These are phyloP conservation scores for Arctocebus calabarensis DNA, from an alignment of 2,797 vertebrate species.

Conservation along the genomic window DNA sequence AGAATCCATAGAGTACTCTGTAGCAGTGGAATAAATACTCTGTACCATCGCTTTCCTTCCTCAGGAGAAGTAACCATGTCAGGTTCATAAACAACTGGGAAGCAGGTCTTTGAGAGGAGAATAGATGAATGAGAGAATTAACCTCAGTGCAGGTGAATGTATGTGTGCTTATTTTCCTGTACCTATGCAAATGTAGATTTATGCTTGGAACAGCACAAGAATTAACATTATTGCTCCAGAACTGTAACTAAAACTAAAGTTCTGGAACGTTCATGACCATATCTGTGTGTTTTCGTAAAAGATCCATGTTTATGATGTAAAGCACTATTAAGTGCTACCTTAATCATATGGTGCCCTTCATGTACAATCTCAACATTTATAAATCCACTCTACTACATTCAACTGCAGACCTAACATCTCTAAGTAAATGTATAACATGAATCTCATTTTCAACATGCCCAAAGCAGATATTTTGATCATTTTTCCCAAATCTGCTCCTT, in stretches of 20 bases:
- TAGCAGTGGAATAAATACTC: not conserved
- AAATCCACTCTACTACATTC: not conserved
- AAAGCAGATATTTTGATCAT: constrained; percentile 9
- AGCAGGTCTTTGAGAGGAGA: not conserved
- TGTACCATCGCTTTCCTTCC: not conserved
- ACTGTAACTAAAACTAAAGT: not conserved
- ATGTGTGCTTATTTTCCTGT: not conserved
- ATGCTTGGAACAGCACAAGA: not conserved
- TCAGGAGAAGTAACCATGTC: not conserved
- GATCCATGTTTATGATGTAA: not conserved
- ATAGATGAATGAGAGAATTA: not conserved
- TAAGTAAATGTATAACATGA: not conserved
- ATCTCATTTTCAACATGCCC: not conserved
- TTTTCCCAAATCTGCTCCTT: constrained; percentile 13
- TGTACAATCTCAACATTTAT: not conserved
- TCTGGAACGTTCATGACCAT: not conserved
- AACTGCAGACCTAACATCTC: constrained; percentile 11
- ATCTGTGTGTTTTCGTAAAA: constrained; percentile 38
- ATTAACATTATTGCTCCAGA: not conserved
- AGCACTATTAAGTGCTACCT: not conserved
- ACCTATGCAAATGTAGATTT: not conserved
- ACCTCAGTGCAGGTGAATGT: not conserved
- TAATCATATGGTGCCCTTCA: not conserved
- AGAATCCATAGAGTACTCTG: not conserved
- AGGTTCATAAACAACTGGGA: not conserved